Evolutionary conservation across 2,113 vertebrate genomes (phyloP).

Genomic region (Lepus americanus): DNA sequence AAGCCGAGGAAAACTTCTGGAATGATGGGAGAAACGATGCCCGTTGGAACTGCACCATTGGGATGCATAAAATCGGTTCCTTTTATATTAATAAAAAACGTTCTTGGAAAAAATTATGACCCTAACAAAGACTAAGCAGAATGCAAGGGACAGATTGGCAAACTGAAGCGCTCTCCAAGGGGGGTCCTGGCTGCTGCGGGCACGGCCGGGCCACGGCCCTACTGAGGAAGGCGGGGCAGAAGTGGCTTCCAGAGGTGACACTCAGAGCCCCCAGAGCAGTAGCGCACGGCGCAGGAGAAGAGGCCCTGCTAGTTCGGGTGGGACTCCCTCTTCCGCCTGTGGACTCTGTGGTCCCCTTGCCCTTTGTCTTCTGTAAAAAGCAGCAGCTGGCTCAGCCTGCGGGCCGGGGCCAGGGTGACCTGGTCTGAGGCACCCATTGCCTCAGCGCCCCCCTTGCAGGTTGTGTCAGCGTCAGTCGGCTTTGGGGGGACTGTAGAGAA

Average conservation of each 20-base stretch:
- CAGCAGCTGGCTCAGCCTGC: neutral
- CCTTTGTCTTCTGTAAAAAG: neutral
- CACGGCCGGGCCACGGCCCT: rapidly evolving
- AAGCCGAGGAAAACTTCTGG: neutral
- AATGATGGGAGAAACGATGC: too few relatives aligned
- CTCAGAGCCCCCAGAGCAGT: neutral
- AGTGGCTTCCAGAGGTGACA: neutral
- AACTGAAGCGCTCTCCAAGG: neutral
- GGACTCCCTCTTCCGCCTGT: neutral
- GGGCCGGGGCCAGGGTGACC: neutral
- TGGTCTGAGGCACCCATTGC: too few relatives aligned
- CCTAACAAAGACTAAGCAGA: neutral
- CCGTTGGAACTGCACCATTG: too few relatives aligned
- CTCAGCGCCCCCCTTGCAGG: too few relatives aligned
- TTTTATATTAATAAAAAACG: too few relatives aligned
- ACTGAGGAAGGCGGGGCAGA: neutral
- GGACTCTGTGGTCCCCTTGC: neutral
- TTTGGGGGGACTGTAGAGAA: neutral
- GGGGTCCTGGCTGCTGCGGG: rapidly evolving
- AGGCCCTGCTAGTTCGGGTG: neutral
- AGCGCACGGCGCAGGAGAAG: rapidly evolving
- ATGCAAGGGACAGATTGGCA: neutral
- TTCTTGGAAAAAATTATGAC: neutral
- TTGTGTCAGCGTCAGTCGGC: too few relatives aligned
- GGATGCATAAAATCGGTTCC: too few relatives aligned